Percentiles rank a stretch among this genome's conserved stretches.
Evolutionary conservation across 2,113 vertebrate genomes (phyloP).

Genomic region (Spermophilus dauricus): DNA sequence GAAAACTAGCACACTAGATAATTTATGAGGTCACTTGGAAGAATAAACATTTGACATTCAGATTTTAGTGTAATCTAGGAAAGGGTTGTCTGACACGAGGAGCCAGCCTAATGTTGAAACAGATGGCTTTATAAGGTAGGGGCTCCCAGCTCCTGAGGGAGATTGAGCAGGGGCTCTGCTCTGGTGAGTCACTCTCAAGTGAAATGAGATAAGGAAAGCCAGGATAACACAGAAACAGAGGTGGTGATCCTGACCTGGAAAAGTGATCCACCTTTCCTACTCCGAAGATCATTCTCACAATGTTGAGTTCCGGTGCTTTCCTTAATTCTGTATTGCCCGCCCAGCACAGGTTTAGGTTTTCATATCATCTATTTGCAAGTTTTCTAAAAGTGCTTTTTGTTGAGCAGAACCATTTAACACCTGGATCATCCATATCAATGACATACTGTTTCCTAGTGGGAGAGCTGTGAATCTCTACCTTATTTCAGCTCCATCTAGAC

Average conservation of each 20-base stretch:
- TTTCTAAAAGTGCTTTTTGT: not conserved
- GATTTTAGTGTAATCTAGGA: conserved; percentile 1
- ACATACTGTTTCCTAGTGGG: not conserved
- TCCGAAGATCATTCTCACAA: not conserved
- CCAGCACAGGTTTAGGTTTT: conserved; percentile 2
- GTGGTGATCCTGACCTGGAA: not conserved
- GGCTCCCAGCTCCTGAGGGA: not conserved
- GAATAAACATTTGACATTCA: not conserved
- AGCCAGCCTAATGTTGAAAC: not conserved
- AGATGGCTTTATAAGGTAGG: not conserved
- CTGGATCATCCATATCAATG: not conserved
- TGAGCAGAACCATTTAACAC: not conserved
- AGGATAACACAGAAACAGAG: not conserved
- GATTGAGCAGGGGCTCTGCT: not conserved
- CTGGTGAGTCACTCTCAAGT: not conserved
- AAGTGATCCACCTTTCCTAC: not conserved
- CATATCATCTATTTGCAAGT: not conserved
- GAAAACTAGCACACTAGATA: not conserved
- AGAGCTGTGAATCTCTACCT: not conserved
- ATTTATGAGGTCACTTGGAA: not conserved
- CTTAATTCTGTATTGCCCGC: not conserved
- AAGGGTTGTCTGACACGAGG: not conserved
- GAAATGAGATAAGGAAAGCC: not conserved
- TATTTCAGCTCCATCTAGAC: not conserved
- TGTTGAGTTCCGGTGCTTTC: not conserved